Evolutionary conservation across 2,888 invertebrate genomes (phyloP).

Genomic region (Standfussiana lucernea): DNA sequence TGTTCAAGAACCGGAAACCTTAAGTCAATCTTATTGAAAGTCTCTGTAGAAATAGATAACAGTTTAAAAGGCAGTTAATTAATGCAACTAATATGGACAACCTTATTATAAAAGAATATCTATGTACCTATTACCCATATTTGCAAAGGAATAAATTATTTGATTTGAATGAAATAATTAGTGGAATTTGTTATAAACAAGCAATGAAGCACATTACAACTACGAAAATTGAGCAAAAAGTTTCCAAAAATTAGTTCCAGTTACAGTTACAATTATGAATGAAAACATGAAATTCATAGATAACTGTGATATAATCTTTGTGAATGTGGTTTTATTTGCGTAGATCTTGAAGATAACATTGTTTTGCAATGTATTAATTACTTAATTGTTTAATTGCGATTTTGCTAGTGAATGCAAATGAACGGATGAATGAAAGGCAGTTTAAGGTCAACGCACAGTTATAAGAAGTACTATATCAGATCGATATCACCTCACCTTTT

Average conservation of each 20-base stretch:
- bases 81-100: too few species aligned
- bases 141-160: too few species aligned
- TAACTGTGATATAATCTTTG: background rate
- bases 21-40: background rate
- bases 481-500: background rate
- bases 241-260: background rate
- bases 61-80: background rate
- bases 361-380: constrained; percentile 37
- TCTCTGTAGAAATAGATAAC: background rate
- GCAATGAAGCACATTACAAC: background rate
- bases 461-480: constrained; percentile 1
- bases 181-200: background rate
- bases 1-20: background rate
- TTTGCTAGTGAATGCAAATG: constrained; percentile 39
- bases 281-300: constrained; percentile 19
- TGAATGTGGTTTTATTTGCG: constrained; percentile 27
- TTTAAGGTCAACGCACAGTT: constrained; percentile 2
- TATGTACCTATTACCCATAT: too few species aligned
- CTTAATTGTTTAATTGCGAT: constrained; percentile 53
- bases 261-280: constrained; percentile 9
- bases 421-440: constrained; percentile 37
- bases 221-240: background rate
- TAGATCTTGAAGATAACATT: constrained; percentile 46
- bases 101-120: too few species aligned
- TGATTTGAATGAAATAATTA: too few species aligned